Evolutionary conservation across 92 coral and sea anemone genomes (phyloP).

Genomic region (Scolanthus callimorphus): DNA sequence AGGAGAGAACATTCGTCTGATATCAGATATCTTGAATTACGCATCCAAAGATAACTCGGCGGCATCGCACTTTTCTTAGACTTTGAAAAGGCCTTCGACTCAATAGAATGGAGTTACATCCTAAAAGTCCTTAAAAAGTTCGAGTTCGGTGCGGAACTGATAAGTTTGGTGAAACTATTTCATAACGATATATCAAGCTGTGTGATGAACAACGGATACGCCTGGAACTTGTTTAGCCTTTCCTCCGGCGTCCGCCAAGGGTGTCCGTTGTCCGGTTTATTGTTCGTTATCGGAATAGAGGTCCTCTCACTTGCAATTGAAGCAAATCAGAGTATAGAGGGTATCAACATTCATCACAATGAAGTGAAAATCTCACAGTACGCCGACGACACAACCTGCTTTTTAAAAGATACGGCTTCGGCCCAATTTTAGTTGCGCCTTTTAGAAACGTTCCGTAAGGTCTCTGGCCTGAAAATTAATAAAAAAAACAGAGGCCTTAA

Average conservation of each 20-base stretch:
- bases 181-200: constrained; percentile 13
- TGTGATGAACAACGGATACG: neutral
- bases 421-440: neutral
- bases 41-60: neutral
- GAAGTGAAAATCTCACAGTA: constrained; percentile 26
- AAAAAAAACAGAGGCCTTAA: constrained; percentile 18
- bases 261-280: constrained; percentile 23
- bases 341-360: neutral
- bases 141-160: constrained; percentile 7
- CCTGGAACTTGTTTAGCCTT: neutral
- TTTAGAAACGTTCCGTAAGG: constrained; percentile 8
- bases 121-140: neutral
- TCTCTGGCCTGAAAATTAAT: constrained; percentile 13
- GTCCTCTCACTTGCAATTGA: constrained; percentile 14
- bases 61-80: neutral
- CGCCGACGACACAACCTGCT: constrained; percentile 25
- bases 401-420: constrained; percentile 3
- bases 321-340: constrained; percentile 5
- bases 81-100: constrained; percentile 1
- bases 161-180: constrained; percentile 9
- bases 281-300: constrained; percentile 20
- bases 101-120: constrained; percentile 5
- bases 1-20: constrained; percentile 13
- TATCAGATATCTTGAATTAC: constrained; percentile 4
- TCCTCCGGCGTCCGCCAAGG: constrained; percentile 16